Conservation (phyloP, 2,113 vertebrate species). For the Caranx melampygus region DNA sequence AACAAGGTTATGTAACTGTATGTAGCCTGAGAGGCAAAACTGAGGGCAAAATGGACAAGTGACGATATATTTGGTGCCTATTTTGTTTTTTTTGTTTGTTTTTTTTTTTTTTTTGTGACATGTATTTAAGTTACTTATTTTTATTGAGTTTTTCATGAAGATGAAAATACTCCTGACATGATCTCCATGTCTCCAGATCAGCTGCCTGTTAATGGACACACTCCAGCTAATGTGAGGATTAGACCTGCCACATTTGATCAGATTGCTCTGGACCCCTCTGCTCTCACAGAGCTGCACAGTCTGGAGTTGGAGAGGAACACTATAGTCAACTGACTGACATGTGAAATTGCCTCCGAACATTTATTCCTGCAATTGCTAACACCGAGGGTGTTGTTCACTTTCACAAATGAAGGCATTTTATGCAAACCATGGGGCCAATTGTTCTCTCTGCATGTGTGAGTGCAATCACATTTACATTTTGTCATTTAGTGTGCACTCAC, state of each 20-base stretch:
- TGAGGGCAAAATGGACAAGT: neutral
- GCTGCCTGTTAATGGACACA: no score
- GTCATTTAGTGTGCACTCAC: conserved; percentile 13
- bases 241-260: neutral
- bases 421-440: conserved; percentile 33
- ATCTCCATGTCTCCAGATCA: no score
- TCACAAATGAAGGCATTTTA: conserved; percentile 40
- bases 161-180: no score
- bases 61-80: neutral
- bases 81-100: no score
- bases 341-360: conserved; percentile 24
- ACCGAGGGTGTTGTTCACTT: conserved; percentile 15
- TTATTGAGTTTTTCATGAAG: no score
- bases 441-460: conserved; percentile 45
- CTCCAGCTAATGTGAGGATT: neutral
- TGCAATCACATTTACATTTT: conserved; percentile 61
- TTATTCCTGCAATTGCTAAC: conserved; percentile 16
- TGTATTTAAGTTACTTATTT: no score
- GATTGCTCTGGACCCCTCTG: no score
- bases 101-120: no score
- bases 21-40: neutral
- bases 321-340: conserved; percentile 27
- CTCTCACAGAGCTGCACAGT: neutral
- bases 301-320: neutral
- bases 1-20: no score